Percentiles rank a stretch among this genome's conserved stretches.
Conservation (phyloP, 2,113 vertebrate species). For the Eurystomus gularis region DNA sequence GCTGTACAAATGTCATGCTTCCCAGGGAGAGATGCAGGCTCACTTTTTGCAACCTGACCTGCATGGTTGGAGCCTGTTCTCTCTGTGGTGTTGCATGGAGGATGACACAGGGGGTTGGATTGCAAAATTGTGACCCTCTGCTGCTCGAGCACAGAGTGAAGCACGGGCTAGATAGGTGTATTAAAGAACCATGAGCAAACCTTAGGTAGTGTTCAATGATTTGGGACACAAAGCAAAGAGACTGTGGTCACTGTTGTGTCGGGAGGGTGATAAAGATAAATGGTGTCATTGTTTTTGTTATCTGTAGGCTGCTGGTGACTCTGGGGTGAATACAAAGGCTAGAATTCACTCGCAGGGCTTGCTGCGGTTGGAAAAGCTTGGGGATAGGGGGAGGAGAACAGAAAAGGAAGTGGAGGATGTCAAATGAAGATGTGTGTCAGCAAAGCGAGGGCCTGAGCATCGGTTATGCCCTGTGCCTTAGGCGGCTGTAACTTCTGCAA, state of each 20-base stretch:
- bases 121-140: neutral
- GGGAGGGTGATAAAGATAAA: slow-evolving; percentile 17
- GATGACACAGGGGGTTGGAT: neutral
- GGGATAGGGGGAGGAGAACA: neutral
- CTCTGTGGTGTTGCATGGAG: neutral
- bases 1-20: neutral
- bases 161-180: neutral
- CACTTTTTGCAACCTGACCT: neutral
- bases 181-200: neutral
- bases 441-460: neutral
- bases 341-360: slow-evolving; percentile 28
- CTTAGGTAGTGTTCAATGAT: neutral
- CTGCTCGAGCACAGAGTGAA: neutral
- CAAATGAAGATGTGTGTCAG: neutral
- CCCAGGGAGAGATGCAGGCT: neutral
- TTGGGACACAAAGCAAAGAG: neutral
- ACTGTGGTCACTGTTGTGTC: neutral
- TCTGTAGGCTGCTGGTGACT: slow-evolving; percentile 25
- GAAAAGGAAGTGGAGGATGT: slow-evolving; percentile 9
- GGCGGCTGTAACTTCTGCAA: fast-evolving
- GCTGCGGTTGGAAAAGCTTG: neutral
- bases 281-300: slow-evolving; percentile 35
- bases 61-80: neutral
- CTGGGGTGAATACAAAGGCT: slow-evolving; percentile 38
- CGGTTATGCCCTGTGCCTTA: neutral